These are phyloP conservation scores for Dreissena rostriformis DNA, from an alignment of 1,140 invertebrate species.

Conservation along the genomic window DNA sequence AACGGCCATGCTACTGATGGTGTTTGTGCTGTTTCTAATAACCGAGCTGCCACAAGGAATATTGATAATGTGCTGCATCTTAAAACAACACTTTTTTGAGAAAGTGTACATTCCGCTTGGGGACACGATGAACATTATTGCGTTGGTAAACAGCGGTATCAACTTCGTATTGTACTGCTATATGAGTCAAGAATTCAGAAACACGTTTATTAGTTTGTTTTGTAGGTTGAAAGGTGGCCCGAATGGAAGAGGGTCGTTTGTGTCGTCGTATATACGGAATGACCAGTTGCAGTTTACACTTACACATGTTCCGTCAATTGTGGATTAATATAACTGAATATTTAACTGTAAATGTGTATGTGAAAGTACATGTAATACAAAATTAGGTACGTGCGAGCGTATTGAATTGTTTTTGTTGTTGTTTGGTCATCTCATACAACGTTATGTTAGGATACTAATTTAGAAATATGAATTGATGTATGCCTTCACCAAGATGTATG, in stretches of 20 bases:
- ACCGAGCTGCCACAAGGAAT: constrained; percentile 90
- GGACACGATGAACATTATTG: constrained; percentile 95
- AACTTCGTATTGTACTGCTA: constrained; percentile 97
- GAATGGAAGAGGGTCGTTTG: neutral
- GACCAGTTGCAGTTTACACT: neutral
- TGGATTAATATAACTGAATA: too few species aligned
- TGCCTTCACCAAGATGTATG: too few species aligned
- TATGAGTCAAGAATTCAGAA: constrained; percentile 95
- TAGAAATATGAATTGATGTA: too few species aligned
- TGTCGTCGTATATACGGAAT: neutral
- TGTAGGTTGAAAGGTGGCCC: neutral
- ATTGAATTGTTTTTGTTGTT: too few species aligned
- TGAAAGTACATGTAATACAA: too few species aligned
- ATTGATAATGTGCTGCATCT: constrained; percentile 79
- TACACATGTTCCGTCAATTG: too few species aligned
- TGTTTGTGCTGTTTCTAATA: constrained; percentile 91
- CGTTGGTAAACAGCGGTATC: constrained; percentile 93
- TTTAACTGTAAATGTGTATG: too few species aligned
- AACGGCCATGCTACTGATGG: constrained; percentile 93
- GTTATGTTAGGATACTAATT: too few species aligned
- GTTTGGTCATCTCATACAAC: too few species aligned
- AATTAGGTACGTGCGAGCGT: too few species aligned
- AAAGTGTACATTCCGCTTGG: constrained; percentile 85
- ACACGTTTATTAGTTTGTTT: constrained; percentile 90
- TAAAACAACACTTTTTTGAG: constrained; percentile 68